Evolutionary conservation across 2,113 vertebrate genomes (phyloP), one percentile per base, ranked within the genome.

Genomic region (Eira barbara): DNA sequence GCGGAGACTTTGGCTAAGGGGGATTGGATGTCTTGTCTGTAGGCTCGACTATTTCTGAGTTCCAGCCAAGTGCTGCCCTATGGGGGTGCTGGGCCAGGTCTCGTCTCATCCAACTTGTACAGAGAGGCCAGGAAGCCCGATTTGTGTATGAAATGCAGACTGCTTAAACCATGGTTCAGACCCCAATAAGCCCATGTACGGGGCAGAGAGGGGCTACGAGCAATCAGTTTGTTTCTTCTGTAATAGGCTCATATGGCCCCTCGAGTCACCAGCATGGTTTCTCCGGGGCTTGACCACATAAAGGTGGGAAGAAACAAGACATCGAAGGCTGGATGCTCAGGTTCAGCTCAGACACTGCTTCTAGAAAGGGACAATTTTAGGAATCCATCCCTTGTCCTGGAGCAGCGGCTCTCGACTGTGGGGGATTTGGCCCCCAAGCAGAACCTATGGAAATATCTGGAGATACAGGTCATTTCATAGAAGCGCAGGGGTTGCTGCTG

Each of bases 181-280:
- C 27, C 39, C 11, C 17, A 7, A 52, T 12, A 47, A 63, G 27
- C 15, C 10, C 3, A 5, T 18, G 27, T 42, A 47, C 8, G 29
- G 42, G 39, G 45, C 27, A 31, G 63, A 20, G 3, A 12, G 1
- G 65, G 23, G 1, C 1, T 1, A 13, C 4, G 3, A 11, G 15
- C 42, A 34, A 23, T 7, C 36, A 4, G 34, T 49, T 9, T 39
- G 31, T 14, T 80, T 14, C 81, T 59, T 45, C 27, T 20, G 29
- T 3, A 21, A 14, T 0, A 6, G 1, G 45, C 7, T 6, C 23
- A 47, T 0, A 15, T 4, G 23, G 29, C 21, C 12, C 15, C 59
- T 45, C 49, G 36, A 52, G 61, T 59, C 96, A 95, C 89, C 93
- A 97, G 94, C 47, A 73, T 83, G 87, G 89, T 91, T 92, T 97